Conservation (phyloP, 2,797 vertebrate genomes). For the Gymnopithys bicolor region DNA sequence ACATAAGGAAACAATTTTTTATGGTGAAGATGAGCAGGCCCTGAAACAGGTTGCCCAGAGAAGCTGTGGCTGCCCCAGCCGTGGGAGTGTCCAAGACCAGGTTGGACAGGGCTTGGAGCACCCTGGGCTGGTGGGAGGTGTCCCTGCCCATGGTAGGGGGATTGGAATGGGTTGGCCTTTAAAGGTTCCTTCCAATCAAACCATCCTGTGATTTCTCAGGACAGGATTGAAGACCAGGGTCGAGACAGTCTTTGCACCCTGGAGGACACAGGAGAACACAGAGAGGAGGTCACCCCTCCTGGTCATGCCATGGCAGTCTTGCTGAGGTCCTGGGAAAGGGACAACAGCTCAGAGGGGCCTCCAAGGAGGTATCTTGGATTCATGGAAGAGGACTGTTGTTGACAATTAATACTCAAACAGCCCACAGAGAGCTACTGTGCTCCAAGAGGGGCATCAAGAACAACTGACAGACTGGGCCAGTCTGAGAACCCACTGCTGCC, state of each 20-base stretch:
- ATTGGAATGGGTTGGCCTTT: not conserved
- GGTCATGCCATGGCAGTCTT: not conserved
- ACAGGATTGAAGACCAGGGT: not conserved
- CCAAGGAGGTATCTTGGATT: not conserved
- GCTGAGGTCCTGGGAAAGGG: not conserved
- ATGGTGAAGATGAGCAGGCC: not conserved
- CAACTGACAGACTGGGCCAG: not conserved
- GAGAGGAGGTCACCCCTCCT: not conserved
- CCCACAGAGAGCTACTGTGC: not conserved
- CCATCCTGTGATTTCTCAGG: not conserved
- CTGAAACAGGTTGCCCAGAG: not conserved
- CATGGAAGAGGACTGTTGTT: not conserved
- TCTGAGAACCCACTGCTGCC: not conserved
- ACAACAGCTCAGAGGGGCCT: not conserved
- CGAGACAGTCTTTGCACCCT: not conserved
- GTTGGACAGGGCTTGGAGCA: fast-evolving
- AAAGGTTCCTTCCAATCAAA: not conserved
- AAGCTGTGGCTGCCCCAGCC: not conserved
- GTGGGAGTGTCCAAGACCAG: not conserved
- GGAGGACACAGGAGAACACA: not conserved
- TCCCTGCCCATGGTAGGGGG: not conserved
- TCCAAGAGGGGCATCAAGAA: not conserved
- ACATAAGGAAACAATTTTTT: not conserved
- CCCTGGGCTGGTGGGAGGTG: not conserved
- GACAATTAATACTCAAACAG: not conserved